A percentile compares a stretch with the other conserved stretches of the same genome.
phyloP scores from a whole-genome alignment of 35 echinoderm and acorn worm genomes.

The Patiria miniata region DNA sequence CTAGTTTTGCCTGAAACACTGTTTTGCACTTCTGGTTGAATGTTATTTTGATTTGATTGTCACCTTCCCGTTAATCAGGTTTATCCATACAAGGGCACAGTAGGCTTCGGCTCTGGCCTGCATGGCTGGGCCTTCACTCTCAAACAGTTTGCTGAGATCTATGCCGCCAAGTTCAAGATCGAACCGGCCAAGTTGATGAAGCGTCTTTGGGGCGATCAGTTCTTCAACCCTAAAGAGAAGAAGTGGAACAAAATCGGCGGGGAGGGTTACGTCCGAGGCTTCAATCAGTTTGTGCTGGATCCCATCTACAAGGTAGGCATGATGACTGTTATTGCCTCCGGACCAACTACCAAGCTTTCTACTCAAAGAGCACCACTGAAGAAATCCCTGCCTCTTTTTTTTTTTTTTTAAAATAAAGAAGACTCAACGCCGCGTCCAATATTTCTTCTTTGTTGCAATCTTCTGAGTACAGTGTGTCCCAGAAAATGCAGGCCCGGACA shows the following conservation, averaged over 20 bases:
- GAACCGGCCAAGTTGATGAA: conserved; percentile 95
- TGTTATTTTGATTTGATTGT: not conserved
- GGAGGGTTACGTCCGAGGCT: conserved; percentile 84
- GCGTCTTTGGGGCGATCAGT: conserved; percentile 95
- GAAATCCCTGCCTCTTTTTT: too few relatives aligned
- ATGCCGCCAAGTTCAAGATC: conserved; percentile 91
- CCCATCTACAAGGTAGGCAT: conserved; percentile 93
- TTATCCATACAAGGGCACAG: conserved; percentile 74
- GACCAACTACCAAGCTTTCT: too few relatives aligned
- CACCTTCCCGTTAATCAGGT: conserved; percentile 35
- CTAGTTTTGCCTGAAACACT: too few relatives aligned
- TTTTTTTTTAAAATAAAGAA: too few relatives aligned
- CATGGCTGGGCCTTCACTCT: conserved; percentile 98
- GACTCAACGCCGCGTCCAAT: too few relatives aligned
- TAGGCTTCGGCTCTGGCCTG: conserved; percentile 97
- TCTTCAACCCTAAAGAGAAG: conserved; percentile 78
- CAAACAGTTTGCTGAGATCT: conserved; percentile 99
- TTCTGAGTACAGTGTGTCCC: too few relatives aligned
- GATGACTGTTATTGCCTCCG: too few relatives aligned
- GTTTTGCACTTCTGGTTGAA: too few relatives aligned
- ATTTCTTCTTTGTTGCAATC: too few relatives aligned
- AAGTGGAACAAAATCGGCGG: conserved; percentile 91
- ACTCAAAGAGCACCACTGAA: too few relatives aligned
- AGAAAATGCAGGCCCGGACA: too few relatives aligned
- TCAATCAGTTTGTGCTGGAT: conserved; percentile 95